Base-by-base conservation (phyloP, 1,140 invertebrate species). In the Brachionus angularis region DNA sequence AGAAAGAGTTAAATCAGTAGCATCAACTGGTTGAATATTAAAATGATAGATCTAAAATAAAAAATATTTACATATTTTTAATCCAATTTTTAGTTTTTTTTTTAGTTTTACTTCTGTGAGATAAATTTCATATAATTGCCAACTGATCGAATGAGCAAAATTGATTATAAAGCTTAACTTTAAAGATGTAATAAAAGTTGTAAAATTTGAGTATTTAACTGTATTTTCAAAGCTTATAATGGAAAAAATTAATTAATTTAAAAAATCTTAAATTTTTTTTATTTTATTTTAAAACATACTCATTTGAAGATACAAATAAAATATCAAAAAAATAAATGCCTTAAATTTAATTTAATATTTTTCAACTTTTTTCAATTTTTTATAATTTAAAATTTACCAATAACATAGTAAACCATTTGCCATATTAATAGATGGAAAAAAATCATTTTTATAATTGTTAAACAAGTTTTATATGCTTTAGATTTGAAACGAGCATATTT, bases 121-220 rank as follows among this genome's bases (percentile, higher is more conserved):
- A 14, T 67, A 67, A 67, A 67, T 67, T 67, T 67, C 42, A 10
- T 47, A 67, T 5, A 67, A 47, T n/a, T 50, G 23, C 62, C 62
- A 67, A 50, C 42, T 67, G n/a, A 67, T 21, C 27, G 34, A 16
- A 39, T 25, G 16, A 42, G 16, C 10, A 0, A 58, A 39, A 58
- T 58, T 58, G 3, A 58, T 58, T 10, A 39, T 16, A 25, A 58
- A 58, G 7, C 33, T 39, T 25, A 58, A 5, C n/a, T 58, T 58
- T 5, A 55, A 5, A 5, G 27, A 27, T 5, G 18, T 31, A 16
- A 55, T 55, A 21, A 12, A 16, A 31, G 27, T 55, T 16, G 52
- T 33, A 33, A 55, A 16, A 10, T 16, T 33, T 5, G 31, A 27
- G 16, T 33, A 34, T 34, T 55, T 18, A 34, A 55, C 8, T n/a